These are phyloP conservation scores for Drosophila burlai DNA, from an alignment of 1,140 invertebrate species.

Conservation along the genomic window DNA sequence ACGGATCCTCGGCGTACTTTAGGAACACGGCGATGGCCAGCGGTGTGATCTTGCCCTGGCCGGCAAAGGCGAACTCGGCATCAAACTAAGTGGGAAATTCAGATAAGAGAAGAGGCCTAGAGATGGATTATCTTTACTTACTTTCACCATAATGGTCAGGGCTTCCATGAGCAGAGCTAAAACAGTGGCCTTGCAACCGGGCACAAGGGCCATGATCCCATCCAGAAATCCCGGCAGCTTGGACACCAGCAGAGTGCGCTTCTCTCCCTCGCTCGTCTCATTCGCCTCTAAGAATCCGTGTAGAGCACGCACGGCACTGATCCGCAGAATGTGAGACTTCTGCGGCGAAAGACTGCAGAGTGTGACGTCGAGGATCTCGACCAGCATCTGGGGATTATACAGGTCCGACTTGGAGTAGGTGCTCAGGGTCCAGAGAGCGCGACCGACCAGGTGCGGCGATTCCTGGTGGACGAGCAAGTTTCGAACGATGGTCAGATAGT, in stretches of 20 bases:
- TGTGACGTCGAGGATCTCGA: conserved; percentile 74
- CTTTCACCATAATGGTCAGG: conserved; percentile 88
- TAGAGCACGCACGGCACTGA: conserved; percentile 73
- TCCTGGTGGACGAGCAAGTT: conserved; percentile 77
- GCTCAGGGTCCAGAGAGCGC: conserved; percentile 90
- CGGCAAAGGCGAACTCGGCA: conserved; percentile 88
- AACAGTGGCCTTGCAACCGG: conserved; percentile 87
- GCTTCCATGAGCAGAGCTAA: conserved; percentile 89
- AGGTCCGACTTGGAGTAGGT: conserved; percentile 87
- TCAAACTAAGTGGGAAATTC: conserved; percentile 87
- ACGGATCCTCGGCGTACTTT: conserved; percentile 89
- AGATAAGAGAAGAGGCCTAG: neutral
- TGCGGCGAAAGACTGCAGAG: conserved; percentile 74
- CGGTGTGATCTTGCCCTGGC: conserved; percentile 89
- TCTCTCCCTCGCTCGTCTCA: conserved; percentile 80
- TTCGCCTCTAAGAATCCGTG: conserved; percentile 87
- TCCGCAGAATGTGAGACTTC: conserved; percentile 74
- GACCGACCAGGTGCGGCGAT: conserved; percentile 89
- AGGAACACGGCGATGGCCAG: conserved; percentile 91
- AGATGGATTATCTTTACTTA: conserved; percentile 75
- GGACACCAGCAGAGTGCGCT: conserved; percentile 64
- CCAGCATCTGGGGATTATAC: conserved; percentile 78
- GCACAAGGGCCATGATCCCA: conserved; percentile 76
- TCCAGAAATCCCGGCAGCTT: conserved; percentile 77
- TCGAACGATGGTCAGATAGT: conserved; percentile 88